Evolutionary conservation across 1,140 invertebrate species (phyloP), one percentile per base, ranked within the genome.

Genomic region (Brachionus koreanus): DNA sequence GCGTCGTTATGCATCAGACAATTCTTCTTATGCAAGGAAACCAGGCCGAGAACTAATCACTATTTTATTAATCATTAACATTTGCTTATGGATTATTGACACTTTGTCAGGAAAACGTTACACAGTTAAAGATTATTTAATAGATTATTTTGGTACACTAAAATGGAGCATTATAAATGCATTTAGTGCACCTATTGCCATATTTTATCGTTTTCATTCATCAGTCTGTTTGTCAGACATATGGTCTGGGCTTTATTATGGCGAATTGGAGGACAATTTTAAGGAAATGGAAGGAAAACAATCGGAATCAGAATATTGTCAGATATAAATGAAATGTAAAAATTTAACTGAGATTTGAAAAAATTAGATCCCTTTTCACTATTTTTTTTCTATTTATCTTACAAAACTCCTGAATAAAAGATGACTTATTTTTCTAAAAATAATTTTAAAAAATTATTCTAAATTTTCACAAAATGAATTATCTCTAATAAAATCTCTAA

Each of bases 21-120:
- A 93, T 0, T 94, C 95, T 88, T 95, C 97, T 85, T 94, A 96
- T 86, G 92, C 94, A 83, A 94, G 93, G 85, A 97, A 97, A 89
- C 95, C 95, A 1, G 96, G 95, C 0, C 91, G 95, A 79, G 95
- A 98, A 88, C 92, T 96, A 65, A 95, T 98, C 37, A 97, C 95
- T 43, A 97, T 97, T 90, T 89, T 98, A 57, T 91, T 97, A 16
- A 95, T 98, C 86, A 95, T 94, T 89, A 98, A 98, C 87, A 84
- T 86, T 81, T 85, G 86, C 7, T 82, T 88, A 81, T 88, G 86
- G 86, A 84, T 83, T 4, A 83, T 87, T 33, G 85, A 85, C 52
- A 85, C 86, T 9, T 86, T 87, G 83, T 85, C 86, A 79, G 85
- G 84, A 4, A 85, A 86, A 76, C 82, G 83, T 1, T 84, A 85